Evolutionary conservation across 2,888 invertebrate species (phyloP).

Genomic region (Yponomeuta plumbellus): DNA sequence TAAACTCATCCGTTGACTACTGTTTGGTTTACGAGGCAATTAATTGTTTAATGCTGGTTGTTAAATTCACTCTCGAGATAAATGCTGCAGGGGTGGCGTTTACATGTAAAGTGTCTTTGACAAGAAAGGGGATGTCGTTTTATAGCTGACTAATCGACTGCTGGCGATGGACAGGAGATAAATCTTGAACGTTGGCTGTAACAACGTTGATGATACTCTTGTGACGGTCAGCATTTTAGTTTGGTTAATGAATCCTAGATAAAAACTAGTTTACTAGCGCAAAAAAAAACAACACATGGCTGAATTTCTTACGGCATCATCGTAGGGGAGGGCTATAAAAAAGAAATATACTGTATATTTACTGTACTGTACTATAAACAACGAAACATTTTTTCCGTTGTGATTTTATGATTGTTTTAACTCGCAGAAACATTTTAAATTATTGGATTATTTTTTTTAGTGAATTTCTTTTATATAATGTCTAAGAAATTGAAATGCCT

Average conservation of each 20-base stretch:
- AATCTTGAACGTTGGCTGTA: not conserved
- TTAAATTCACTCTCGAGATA: slow-evolving; percentile 60
- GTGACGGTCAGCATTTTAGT: not conserved
- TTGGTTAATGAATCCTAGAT: not conserved
- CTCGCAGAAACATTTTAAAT: no score
- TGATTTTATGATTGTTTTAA: no score
- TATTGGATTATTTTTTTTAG: no score
- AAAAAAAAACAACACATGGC: no score
- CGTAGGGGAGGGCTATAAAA: no score
- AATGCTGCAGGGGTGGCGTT: slow-evolving; percentile 55
- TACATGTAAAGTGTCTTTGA: slow-evolving; percentile 25
- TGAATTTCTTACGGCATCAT: no score
- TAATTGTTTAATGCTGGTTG: slow-evolving; percentile 61
- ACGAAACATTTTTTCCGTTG: no score
- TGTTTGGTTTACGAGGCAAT: slow-evolving; percentile 57
- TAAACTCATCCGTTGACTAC: slow-evolving; percentile 44
- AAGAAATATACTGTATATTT: no score
- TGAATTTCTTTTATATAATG: no score
- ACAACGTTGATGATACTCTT: not conserved
- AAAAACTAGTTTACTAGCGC: no score
- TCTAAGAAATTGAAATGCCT: no score
- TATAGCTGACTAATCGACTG: slow-evolving; percentile 11
- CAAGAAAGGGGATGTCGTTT: slow-evolving; percentile 6
- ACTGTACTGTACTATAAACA: no score
- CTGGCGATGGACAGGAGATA: not conserved